Evolutionary conservation across 2,888 invertebrate species (phyloP).

Genomic region (Orthonychiurus folsomi): DNA sequence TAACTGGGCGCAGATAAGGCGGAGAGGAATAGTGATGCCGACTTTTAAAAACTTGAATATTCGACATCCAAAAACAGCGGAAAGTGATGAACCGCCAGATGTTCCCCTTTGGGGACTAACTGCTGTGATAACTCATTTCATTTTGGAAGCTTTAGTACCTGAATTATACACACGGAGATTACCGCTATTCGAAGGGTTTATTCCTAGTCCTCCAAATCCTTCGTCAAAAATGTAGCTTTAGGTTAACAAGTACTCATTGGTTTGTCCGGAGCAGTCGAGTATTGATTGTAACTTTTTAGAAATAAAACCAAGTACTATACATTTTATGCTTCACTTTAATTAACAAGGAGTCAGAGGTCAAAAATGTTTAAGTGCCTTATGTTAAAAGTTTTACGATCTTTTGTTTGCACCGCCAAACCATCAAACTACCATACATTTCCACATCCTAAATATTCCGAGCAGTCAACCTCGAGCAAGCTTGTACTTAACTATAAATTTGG

Average conservation of each 20-base stretch:
- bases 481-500: too few species aligned
- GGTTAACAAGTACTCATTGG: too few species aligned
- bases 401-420: too few species aligned
- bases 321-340: too few species aligned
- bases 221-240: not conserved
- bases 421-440: too few species aligned
- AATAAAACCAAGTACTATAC: too few species aligned
- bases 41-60: conserved; percentile 43
- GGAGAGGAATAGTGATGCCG: conserved; percentile 50
- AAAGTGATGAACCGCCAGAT: conserved; percentile 7
- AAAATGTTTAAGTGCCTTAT: too few species aligned
- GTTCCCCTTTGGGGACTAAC: conserved; percentile 62
- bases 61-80: conserved; percentile 10
- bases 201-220: not conserved
- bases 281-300: too few species aligned
- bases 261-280: not conserved
- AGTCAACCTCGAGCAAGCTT: too few species aligned
- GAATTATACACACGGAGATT: conserved; percentile 42
- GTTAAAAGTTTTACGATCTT: too few species aligned
- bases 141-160: conserved; percentile 61
- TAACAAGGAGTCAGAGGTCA: too few species aligned
- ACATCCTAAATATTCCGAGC: too few species aligned
- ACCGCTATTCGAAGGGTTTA: not conserved
- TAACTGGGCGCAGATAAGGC: conserved; percentile 25
- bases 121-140: conserved; percentile 63